Percentiles rank a stretch among this genome's conserved stretches.
phyloP scores from a whole-genome alignment of 2,888 invertebrate species.

The Tridacna crocea region DNA sequence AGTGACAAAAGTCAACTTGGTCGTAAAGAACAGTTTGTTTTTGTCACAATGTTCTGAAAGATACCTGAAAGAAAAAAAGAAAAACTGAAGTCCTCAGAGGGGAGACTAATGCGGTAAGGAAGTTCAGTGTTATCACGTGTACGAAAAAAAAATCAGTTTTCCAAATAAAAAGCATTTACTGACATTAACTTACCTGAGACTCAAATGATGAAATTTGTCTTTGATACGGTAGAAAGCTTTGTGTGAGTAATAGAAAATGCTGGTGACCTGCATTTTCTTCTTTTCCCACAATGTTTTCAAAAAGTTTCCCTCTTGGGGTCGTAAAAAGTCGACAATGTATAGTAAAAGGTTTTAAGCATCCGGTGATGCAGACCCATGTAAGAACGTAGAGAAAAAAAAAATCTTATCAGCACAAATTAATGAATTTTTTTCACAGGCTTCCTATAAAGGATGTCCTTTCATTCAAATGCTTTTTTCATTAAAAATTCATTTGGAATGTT shows the following conservation, averaged over 20 bases:
- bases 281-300: background rate
- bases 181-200: too few species aligned
- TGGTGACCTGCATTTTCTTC: background rate
- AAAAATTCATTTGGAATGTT: slow-evolving; percentile 29
- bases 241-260: slow-evolving; percentile 8
- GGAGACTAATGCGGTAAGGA: too few species aligned
- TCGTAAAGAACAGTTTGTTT: background rate
- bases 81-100: too few species aligned
- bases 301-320: background rate
- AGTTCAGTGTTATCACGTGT: too few species aligned
- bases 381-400: background rate
- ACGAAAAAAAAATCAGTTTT: too few species aligned
- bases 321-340: background rate
- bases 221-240: background rate
- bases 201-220: too few species aligned
- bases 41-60: background rate
- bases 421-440: slow-evolving; percentile 11
- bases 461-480: slow-evolving; percentile 26
- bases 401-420: slow-evolving; percentile 17
- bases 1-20: background rate
- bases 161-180: too few species aligned
- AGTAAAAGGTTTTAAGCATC: background rate
- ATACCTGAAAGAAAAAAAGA: too few species aligned
- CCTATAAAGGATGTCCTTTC: slow-evolving; percentile 18
- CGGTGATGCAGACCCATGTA: background rate